Percentiles rank a stretch among this genome's conserved stretches.
These are phyloP conservation scores for Catagonus wagneri DNA, from an alignment of 2,113 vertebrate genomes.

Conservation along the genomic window DNA sequence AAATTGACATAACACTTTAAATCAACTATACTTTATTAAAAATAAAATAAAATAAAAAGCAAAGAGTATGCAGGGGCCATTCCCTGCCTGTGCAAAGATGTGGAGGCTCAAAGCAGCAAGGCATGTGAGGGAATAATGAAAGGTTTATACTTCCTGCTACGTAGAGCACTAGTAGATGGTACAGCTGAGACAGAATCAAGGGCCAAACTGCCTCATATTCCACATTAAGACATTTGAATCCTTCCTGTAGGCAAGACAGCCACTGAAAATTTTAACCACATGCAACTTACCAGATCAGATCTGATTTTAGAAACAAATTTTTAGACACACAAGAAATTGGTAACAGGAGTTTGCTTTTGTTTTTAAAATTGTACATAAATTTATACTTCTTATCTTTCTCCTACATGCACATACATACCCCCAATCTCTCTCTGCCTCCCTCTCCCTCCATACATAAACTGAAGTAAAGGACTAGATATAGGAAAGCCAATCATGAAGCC, in stretches of 20 bases:
- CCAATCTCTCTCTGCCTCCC: neutral
- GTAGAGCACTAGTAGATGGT: neutral
- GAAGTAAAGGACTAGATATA: neutral
- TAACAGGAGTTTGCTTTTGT: neutral
- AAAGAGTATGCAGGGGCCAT: neutral
- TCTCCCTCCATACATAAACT: neutral
- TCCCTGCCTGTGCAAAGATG: neutral
- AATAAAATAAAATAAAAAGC: neutral
- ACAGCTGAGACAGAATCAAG: neutral
- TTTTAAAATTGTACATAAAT: slow-evolving; percentile 22
- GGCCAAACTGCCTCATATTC: neutral
- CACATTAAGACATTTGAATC: neutral
- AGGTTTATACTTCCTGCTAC: neutral
- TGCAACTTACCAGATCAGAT: slow-evolving; percentile 54
- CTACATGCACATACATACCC: neutral
- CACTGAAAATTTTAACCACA: neutral
- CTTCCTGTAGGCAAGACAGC: neutral
- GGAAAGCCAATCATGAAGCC: neutral
- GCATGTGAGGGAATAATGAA: too few relatives aligned
- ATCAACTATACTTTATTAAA: too few relatives aligned
- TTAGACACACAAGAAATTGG: neutral
- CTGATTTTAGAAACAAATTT: slow-evolving; percentile 53
- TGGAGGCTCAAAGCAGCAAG: neutral
- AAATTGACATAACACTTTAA: too few relatives aligned
- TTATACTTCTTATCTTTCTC: neutral